Evolutionary conservation across 2,113 vertebrate species (phyloP).

Genomic region (Osmerus mordax): DNA sequence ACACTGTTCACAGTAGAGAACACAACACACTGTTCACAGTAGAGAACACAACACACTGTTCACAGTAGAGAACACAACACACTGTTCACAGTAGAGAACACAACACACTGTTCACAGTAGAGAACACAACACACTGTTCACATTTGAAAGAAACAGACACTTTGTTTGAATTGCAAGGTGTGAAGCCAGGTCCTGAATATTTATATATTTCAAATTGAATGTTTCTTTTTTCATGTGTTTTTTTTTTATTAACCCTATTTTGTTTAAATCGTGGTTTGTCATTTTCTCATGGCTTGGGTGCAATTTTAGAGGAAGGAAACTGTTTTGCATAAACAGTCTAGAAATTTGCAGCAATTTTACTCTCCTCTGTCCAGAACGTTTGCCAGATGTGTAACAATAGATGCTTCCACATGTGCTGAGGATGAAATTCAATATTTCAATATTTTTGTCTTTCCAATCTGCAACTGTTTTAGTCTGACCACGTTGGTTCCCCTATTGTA

Average conservation of each 20-base stretch:
- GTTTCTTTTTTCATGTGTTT: constrained; percentile 15
- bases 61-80: too few species aligned
- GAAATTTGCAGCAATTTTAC: constrained; percentile 67
- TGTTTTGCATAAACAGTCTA: constrained; percentile 73
- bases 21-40: too few species aligned
- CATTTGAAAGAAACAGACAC: too few species aligned
- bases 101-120: too few species aligned
- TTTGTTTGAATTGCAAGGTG: neutral
- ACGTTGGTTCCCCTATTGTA: neutral
- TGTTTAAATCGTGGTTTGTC: constrained; percentile 17
- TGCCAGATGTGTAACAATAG: constrained; percentile 73
- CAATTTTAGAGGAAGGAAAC: constrained; percentile 56
- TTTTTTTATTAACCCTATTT: constrained; percentile 17
- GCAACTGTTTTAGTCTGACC: constrained; percentile 14
- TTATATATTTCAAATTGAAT: neutral
- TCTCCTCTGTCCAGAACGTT: constrained; percentile 55
- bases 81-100: too few species aligned
- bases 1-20: too few species aligned
- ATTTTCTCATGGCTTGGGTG: constrained; percentile 51
- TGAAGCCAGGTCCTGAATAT: too few species aligned
- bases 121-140: too few species aligned
- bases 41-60: too few species aligned
- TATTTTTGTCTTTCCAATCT: constrained; percentile 26
- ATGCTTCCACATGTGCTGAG: constrained; percentile 69
- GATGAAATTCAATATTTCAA: constrained; percentile 34